These are phyloP conservation scores for Mechanitis mazaeus DNA, from an alignment of 2,888 invertebrate genomes.

Conservation along the genomic window DNA sequence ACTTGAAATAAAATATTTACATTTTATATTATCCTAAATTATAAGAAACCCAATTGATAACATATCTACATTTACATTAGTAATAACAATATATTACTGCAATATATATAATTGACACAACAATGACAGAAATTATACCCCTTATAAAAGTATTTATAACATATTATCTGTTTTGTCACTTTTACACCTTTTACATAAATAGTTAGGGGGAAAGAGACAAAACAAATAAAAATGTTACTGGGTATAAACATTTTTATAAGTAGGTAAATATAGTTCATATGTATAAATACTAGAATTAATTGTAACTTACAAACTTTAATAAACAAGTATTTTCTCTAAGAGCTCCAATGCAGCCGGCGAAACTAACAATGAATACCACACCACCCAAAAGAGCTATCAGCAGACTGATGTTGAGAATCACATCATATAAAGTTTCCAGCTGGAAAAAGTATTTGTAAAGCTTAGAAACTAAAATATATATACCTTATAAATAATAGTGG, in stretches of 20 bases:
- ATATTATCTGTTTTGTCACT: too few species aligned
- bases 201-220: too few species aligned
- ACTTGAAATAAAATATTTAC: too few species aligned
- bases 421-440: constrained; percentile 91
- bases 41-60: too few species aligned
- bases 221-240: too few species aligned
- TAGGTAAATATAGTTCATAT: background rate
- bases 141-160: too few species aligned
- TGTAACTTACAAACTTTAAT: constrained; percentile 87
- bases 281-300: background rate
- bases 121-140: too few species aligned
- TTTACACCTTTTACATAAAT: too few species aligned
- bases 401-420: constrained; percentile 92
- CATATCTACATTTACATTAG: too few species aligned
- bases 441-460: constrained; percentile 32
- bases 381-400: constrained; percentile 93
- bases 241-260: too few species aligned
- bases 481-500: background rate
- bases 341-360: constrained; percentile 94
- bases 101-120: background rate
- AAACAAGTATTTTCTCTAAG: constrained; percentile 93
- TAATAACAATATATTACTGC: background rate
- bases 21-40: too few species aligned
- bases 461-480: background rate
- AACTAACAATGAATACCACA: constrained; percentile 94